phyloP scores from a whole-genome alignment of 2,797 vertebrate species.

The Tauraco hartlaubi region DNA sequence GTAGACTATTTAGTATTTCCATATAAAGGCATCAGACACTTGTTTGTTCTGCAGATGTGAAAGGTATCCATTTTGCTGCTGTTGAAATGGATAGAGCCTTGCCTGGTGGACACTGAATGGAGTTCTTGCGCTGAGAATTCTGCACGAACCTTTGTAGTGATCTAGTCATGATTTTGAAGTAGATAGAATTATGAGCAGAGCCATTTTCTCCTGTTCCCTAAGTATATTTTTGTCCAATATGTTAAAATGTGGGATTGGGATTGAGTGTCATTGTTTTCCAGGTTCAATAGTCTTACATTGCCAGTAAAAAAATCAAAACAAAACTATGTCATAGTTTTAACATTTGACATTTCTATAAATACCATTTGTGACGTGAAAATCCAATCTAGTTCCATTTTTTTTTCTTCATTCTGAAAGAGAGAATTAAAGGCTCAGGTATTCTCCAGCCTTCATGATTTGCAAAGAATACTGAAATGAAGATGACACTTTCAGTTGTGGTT shows the following conservation, averaged over 20 bases:
- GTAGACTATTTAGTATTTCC: background rate
- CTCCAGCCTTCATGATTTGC: background rate
- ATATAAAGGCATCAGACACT: background rate
- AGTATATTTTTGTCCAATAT: background rate
- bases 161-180: background rate
- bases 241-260: background rate
- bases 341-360: background rate
- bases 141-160: background rate
- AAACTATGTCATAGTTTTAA: background rate
- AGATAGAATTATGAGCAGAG: background rate
- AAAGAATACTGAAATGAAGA: background rate
- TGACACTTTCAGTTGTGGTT: background rate
- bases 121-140: background rate
- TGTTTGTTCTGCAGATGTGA: background rate
- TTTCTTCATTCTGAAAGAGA: background rate
- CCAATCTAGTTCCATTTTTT: background rate
- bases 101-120: background rate
- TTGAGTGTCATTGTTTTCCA: background rate
- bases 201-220: background rate
- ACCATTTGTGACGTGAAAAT: background rate
- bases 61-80: background rate
- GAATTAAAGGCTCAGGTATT: background rate
- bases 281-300: background rate
- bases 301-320: background rate
- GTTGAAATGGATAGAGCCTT: background rate